A percentile compares a stretch with the other conserved stretches of the same genome.
These are phyloP conservation scores for Melierax canorus DNA, from an alignment of 2,113 vertebrate genomes.

Conservation along the genomic window DNA sequence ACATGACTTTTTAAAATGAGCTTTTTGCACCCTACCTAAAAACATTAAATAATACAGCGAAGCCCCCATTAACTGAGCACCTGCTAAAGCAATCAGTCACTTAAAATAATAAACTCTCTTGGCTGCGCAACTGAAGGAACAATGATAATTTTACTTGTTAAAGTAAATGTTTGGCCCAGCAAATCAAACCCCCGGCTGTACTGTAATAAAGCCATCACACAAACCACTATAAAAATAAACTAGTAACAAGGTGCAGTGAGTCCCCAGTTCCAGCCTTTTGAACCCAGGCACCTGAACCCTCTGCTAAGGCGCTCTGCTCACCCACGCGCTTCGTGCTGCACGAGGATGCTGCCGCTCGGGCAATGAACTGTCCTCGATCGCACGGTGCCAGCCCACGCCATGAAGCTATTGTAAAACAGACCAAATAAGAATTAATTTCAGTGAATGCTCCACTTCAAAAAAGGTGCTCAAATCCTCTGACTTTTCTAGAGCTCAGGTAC, in stretches of 20 bases:
- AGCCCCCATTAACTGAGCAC: slow-evolving; percentile 45
- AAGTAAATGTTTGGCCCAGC: slow-evolving; percentile 40
- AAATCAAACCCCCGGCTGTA: slow-evolving; percentile 1
- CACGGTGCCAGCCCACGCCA: not conserved
- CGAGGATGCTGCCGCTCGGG: not conserved
- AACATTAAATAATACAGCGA: slow-evolving; percentile 20
- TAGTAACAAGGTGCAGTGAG: not conserved
- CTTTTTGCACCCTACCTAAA: slow-evolving; percentile 41
- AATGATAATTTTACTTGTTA: slow-evolving; percentile 37
- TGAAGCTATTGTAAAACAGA: accelerated
- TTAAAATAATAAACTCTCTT: slow-evolving; percentile 39
- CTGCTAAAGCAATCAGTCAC: slow-evolving; percentile 60
- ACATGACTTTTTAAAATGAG: not conserved
- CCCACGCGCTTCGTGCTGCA: not conserved
- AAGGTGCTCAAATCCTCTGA: not conserved
- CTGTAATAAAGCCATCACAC: not conserved
- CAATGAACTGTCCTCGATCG: not conserved
- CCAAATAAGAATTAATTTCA: not conserved
- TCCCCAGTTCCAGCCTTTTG: not conserved
- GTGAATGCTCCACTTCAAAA: not conserved
- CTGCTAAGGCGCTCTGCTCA: not conserved
- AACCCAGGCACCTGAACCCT: not conserved
- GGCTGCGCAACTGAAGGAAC: slow-evolving; percentile 1
- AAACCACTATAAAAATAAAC: slow-evolving; percentile 28
- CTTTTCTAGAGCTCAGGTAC: not conserved